Base-by-base conservation (phyloP, 64 coral and sea anemone species). In the Actinia tenebrosa region DNA sequence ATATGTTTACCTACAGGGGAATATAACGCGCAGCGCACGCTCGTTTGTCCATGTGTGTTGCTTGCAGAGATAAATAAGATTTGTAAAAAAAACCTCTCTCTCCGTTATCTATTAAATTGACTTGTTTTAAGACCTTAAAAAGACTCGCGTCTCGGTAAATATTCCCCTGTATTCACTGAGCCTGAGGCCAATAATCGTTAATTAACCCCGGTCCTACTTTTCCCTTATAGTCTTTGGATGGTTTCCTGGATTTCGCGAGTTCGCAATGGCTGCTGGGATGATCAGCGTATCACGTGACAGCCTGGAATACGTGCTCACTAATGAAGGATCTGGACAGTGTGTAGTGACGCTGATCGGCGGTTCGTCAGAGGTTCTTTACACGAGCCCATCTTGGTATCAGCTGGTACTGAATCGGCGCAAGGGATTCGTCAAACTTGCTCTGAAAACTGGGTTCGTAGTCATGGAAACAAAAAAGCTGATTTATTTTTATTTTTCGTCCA, bases 231-330 rank as follows among this genome's bases (percentile, higher is more conserved):
- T 78, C 20, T 50, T 92, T 16, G 10, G 69, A 17, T 16, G 22
- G 27, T 18, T 60, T 25, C 82, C 82, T 37, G 8, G 83, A 5
- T 88, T 89, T 11, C 91, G 91, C 44, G 91, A 92, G 15, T 7
- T 88, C 78, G 64, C 72, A 26, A 7, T 92, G 55, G 56, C 83
- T 53, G 53, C 86, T 50, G 82, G 87, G 44, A 23, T 75, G 56
- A 88, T 92, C 16, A 88, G 87, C 44, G 91, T 89, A 3, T 71
- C 80, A 50, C 87, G 50, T 83, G 87, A 92, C 18, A 88, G 86
- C 18, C 45, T 69, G 3, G 69, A 64, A 62, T 79, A 85, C n/a
- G 80, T 85, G 23, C 81, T 92, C 5, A 88, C 86, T 9, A 44
- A 85, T 53, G 69, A 52, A 60, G 87, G 82, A 7, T 23, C 80